phyloP scores from a whole-genome alignment of 2,888 invertebrate genomes.

The Sminthurides aquaticus region DNA sequence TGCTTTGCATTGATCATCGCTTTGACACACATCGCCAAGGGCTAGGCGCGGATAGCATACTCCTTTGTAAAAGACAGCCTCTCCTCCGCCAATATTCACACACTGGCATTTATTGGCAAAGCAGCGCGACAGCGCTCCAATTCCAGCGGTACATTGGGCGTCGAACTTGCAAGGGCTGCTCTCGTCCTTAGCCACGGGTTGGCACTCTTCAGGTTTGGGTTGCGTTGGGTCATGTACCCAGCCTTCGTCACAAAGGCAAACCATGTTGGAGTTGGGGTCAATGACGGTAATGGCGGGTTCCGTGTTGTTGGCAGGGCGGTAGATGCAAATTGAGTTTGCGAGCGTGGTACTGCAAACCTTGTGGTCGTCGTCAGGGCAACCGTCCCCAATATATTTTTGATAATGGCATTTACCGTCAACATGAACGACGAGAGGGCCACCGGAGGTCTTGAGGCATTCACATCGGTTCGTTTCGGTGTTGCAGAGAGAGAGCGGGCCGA shows the following conservation, averaged over 20 bases:
- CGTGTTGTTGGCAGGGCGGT: neutral
- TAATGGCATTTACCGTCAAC: constrained; percentile 12
- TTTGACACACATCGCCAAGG: constrained; percentile 5
- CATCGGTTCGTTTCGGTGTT: constrained; percentile 4
- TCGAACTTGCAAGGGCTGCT: neutral
- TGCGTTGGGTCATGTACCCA: constrained; percentile 3
- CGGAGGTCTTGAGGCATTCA: constrained; percentile 6
- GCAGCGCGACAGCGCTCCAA: constrained; percentile 9
- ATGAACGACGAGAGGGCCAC: neutral
- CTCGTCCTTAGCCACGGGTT: neutral
- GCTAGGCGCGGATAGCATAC: constrained; percentile 3
- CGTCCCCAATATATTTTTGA: constrained; percentile 5
- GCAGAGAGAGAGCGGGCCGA: constrained; percentile 16
- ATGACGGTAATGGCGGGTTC: neutral
- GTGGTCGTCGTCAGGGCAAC: constrained; percentile 8
- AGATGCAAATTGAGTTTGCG: constrained; percentile 10
- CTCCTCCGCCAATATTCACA: neutral
- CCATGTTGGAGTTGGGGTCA: neutral
- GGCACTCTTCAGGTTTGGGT: constrained; percentile 2
- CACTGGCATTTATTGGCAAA: constrained; percentile 12
- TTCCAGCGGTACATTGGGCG: neutral
- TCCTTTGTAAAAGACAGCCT: constrained; percentile 3
- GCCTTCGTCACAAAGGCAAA: constrained; percentile 11
- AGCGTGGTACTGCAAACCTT: constrained; percentile 11
- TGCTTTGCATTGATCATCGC: constrained; percentile 9